Evolutionary conservation across 2,797 vertebrate genomes (phyloP).

Genomic region (Phataginus tricuspis): DNA sequence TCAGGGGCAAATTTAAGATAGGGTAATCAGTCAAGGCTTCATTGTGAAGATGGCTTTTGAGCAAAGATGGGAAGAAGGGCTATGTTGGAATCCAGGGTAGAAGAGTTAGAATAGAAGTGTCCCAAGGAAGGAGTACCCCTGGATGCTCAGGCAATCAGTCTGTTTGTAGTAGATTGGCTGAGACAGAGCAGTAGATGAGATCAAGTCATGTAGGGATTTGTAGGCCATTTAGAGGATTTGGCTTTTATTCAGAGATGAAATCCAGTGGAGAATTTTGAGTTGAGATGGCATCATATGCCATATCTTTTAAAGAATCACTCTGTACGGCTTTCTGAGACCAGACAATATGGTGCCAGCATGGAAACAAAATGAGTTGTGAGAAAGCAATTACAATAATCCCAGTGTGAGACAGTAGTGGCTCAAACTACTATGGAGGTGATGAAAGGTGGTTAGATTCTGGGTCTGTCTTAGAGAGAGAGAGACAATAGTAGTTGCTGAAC

Average conservation of each 20-base stretch:
- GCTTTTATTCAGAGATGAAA: not conserved
- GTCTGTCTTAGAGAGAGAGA: not conserved
- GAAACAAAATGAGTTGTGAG: not conserved
- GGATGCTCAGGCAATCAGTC: not conserved
- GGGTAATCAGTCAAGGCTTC: not conserved
- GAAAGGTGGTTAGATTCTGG: not conserved
- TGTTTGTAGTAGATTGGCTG: not conserved
- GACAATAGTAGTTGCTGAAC: not conserved
- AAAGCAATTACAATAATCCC: not conserved
- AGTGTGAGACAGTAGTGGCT: not conserved
- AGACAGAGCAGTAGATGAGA: not conserved
- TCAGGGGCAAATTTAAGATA: not conserved
- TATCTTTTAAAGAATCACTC: not conserved
- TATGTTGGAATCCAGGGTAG: not conserved
- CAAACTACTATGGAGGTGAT: not conserved
- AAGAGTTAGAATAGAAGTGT: not conserved
- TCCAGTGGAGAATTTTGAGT: not conserved
- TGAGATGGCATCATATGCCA: not conserved
- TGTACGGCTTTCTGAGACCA: not conserved
- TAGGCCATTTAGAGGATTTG: not conserved
- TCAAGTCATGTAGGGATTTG: not conserved
- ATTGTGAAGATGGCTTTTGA: not conserved
- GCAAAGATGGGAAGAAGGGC: not conserved
- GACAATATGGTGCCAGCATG: not conserved
- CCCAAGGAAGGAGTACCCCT: not conserved